Conservation (phyloP, 2,797 vertebrate genomes). For the Macrochelys suwanniensis region DNA sequence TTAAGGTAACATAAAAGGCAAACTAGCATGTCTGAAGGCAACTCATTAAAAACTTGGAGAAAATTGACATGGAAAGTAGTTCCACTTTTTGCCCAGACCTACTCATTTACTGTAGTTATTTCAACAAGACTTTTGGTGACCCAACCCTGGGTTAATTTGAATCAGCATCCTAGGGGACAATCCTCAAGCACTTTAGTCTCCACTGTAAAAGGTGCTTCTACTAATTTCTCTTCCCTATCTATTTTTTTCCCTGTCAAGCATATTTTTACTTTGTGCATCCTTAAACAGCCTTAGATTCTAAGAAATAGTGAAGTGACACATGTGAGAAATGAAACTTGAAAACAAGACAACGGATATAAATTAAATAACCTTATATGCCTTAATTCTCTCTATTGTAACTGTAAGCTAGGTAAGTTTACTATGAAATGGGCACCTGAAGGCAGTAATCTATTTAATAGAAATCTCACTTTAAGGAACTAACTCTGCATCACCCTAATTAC, state of each 20-base stretch:
- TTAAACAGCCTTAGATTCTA: too few relatives aligned
- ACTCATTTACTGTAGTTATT: not conserved
- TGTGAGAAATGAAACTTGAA: not conserved
- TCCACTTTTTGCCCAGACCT: not conserved
- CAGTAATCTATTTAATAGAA: not conserved
- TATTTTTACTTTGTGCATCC: not conserved
- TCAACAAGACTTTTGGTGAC: not conserved
- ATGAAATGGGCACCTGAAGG: too few relatives aligned
- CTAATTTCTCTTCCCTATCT: not conserved
- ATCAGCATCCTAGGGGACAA: not conserved
- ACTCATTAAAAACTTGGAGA: not conserved
- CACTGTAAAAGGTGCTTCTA: not conserved
- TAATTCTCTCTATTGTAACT: not conserved
- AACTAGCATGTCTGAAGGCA: not conserved
- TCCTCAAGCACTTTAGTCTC: not conserved
- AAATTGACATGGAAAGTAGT: not conserved
- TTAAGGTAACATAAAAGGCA: not conserved
- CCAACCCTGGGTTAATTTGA: not conserved
- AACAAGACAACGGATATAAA: not conserved
- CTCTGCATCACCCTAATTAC: not conserved
- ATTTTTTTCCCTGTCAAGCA: not conserved
- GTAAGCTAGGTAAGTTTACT: not conserved
- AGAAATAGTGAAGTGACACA: not conserved
- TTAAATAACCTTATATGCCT: not conserved
- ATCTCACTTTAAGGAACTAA: not conserved